Evolutionary conservation across 2,888 invertebrate genomes (phyloP), one percentile per base, ranked within the genome.

Genomic region (Prenolepis imparis): DNA sequence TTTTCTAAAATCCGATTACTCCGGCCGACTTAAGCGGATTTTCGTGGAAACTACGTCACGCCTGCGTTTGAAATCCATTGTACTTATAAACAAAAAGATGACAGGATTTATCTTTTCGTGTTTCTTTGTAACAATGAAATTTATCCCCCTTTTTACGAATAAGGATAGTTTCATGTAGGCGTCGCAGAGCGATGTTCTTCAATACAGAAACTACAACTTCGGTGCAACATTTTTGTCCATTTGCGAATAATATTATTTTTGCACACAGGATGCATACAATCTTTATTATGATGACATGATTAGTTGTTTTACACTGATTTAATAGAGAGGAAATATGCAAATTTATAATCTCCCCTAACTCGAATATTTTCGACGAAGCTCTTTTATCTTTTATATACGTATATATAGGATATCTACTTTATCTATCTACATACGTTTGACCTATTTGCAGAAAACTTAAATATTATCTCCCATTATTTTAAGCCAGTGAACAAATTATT

Each of bases 1-100:
- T 84, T 82, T 86, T 83, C 84, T 80, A 55, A 87, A 90, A 92
- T 91, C 91, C 90, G 90, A 90, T 91, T 91, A 91, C 84, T 81
- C 82, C 82, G 84, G 85, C 85, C 85, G 84, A 87, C 87, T 88
- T 92, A 88, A 90, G 90, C 85, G 87, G 89, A 89, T 91, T 91
- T 87, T 85, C 78, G 83, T 66, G 78, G 55, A 90, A 88, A 83
- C 89, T 89, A 78, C 57, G 74, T 84, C 82, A 52, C 72, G 74
- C 63, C 57, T 63, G 59, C 63, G 84, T 73, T 82, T 83, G 70
- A 80, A 85, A 85, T 84, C 88, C 85, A 32, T 66, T 66, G 73
- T 75, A 74, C 78, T 87, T 83, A 85, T 85, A 85, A 90, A 88
- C 85, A 83, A 55, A 78, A 86, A 83, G 85, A 64, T 70, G 84